Evolutionary conservation across 2,888 invertebrate species (phyloP).

Genomic region (Netelia virgata): DNA sequence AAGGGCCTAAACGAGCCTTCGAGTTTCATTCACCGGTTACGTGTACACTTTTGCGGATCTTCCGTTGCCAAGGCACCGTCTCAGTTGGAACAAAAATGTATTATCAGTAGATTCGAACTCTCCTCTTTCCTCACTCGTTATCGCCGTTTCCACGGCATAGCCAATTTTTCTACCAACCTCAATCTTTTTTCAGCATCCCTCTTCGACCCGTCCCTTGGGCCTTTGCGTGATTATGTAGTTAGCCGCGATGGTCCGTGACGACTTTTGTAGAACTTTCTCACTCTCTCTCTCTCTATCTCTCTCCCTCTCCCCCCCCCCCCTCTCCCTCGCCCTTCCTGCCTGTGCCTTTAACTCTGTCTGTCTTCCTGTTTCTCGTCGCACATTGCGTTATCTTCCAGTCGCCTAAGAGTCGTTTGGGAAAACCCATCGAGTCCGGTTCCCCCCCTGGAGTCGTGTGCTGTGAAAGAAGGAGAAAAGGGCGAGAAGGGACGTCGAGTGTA

Average conservation of each 20-base stretch:
- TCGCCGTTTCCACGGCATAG: conserved; percentile 18
- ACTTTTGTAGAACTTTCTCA: conserved; percentile 25
- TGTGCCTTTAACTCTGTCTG: not conserved
- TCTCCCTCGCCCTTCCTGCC: not conserved
- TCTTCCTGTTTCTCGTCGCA: not conserved
- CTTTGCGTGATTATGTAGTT: conserved; percentile 60
- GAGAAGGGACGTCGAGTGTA: conserved; percentile 19
- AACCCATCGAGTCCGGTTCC: conserved; percentile 45
- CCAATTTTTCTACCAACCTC: conserved; percentile 16
- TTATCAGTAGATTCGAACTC: conserved; percentile 14
- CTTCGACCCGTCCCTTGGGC: conserved; percentile 49
- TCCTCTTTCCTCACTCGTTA: conserved; percentile 32
- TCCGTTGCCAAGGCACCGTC: not conserved
- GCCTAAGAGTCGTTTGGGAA: conserved; percentile 58
- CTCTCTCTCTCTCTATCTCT: not conserved
- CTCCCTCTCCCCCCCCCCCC: no score
- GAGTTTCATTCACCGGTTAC: not conserved
- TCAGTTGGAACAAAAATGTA: not conserved
- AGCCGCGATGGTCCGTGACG: conserved; percentile 50
- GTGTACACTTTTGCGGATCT: not conserved
- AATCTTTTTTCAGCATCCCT: conserved; percentile 6
- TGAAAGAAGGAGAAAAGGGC: not conserved
- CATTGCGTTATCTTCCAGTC: conserved; percentile 58
- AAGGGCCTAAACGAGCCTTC: not conserved
- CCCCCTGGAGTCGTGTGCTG: conserved; percentile 25